Evolutionary conservation across 37 sponge, comb jelly and placozoan genomes (phyloP), one percentile per base, ranked within the genome.

Genomic region (Beroe forskalii): DNA sequence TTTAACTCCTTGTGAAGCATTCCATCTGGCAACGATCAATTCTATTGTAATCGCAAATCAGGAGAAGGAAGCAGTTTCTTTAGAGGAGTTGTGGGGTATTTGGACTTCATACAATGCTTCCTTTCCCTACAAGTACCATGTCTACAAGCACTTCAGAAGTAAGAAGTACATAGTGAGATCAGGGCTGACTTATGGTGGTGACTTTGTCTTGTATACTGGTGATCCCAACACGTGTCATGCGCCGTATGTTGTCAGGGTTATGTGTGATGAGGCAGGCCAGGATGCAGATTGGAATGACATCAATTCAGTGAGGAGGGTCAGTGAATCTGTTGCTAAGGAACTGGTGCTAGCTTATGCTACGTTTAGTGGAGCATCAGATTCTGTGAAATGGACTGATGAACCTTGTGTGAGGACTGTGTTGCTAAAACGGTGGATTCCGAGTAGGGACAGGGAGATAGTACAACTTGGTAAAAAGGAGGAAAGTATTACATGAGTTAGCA

Each of bases 261-360:
- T 69, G 72, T 28, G 3, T 8, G 20, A 6, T 69, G 72, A 36
- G 1, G 55, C 55, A 48, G 12, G 12, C 12, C 6, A 6, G 12
- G 38, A 32, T 6, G 37, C 38, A 14, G 19, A 14, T 2, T 69
- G 72, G 72, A 69, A 27, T 14, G 72, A 69, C 19, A 35, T 69
- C 39, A 69, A 69, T 69, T 14, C 72, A 20, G 17, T 69, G 72
- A 27, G 72, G 72, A 69, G 72, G 38, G 72, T 69, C 72, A 69
- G 72, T 35, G 72, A 69, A 37, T 69, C 72, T 19, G 72, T 69
- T 35, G 72, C 72, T 36, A 69, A 69, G 72, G 72, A 69, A 36
- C 32, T 27, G 6, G 72, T 69, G 35, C 9, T 69, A 32, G 38
- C 38, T 36, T 69, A 69, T 33, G 72, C 32, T 9, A 63, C 3